Percentiles rank a stretch among this genome's conserved stretches.
Conservation (phyloP, 2,888 invertebrate genomes). For the Erebia epiphron region DNA sequence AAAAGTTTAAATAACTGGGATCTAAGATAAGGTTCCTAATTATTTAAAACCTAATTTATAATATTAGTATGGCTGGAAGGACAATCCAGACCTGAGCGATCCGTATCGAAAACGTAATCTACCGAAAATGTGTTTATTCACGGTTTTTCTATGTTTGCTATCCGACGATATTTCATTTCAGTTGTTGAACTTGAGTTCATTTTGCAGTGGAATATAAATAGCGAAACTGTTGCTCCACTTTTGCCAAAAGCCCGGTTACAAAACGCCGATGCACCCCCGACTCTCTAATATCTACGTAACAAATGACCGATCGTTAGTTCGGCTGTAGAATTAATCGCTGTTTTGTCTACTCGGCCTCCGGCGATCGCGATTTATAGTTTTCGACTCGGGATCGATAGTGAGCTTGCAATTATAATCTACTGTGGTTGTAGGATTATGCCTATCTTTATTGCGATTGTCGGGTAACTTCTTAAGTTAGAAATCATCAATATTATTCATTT, state of each 20-base stretch:
- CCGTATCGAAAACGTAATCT: no score
- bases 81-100: no score
- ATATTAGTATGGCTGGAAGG: no score
- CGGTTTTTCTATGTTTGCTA: no score
- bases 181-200: not conserved
- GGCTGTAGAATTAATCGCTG: conserved; percentile 74
- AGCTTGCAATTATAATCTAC: conserved; percentile 3
- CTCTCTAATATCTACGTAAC: conserved; percentile 58
- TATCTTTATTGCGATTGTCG: not conserved
- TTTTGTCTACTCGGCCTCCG: conserved; percentile 63
- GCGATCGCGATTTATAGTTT: conserved; percentile 53
- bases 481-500: no score
- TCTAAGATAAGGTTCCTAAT: no score
- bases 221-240: conserved; percentile 13
- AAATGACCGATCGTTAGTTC: conserved; percentile 69
- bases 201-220: not conserved
- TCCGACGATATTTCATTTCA: not conserved
- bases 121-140: no score
- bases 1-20: no score
- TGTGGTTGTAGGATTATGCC: not conserved
- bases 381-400: conserved; percentile 30
- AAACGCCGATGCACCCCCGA: conserved; percentile 15
- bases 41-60: no score
- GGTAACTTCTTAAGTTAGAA: no score
- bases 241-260: conserved; percentile 9